phyloP scores from a whole-genome alignment of 1,140 invertebrate species.

The Drosophila eugracilis region DNA sequence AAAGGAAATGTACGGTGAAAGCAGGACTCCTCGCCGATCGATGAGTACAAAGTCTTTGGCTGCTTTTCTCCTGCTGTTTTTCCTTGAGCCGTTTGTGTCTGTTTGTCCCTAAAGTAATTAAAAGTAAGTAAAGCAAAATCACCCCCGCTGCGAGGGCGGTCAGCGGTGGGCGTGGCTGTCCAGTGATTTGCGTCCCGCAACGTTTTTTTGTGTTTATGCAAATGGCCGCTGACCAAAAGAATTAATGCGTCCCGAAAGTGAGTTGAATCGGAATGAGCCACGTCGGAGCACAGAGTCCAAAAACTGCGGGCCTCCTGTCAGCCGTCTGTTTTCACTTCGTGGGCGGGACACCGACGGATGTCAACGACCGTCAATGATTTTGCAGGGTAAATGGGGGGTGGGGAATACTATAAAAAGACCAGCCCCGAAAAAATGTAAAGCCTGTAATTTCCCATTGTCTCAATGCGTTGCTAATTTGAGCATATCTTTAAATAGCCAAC shows the following conservation, averaged over 20 bases:
- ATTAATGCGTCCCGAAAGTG: conserved; percentile 73
- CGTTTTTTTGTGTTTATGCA: conserved; percentile 71
- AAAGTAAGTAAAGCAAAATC: conserved; percentile 77
- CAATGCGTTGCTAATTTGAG: conserved; percentile 47
- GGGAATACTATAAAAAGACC: conserved; percentile 40
- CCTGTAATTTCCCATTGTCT: conserved; percentile 39
- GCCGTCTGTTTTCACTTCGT: conserved; percentile 16
- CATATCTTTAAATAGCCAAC: conserved; percentile 33
- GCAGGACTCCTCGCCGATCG: conserved; percentile 32
- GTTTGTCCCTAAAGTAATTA: conserved; percentile 81
- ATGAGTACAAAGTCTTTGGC: conserved; percentile 19
- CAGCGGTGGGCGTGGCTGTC: conserved; percentile 19
- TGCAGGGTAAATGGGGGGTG: conserved; percentile 19
- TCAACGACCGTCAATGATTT: conserved; percentile 49
- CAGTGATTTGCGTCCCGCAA: conserved; percentile 54
- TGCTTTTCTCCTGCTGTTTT: conserved; percentile 3
- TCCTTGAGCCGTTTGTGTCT: conserved; percentile 45
- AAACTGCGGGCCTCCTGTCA: conserved; percentile 19
- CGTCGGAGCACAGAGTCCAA: conserved; percentile 3
- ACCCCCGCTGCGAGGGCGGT: conserved; percentile 2
- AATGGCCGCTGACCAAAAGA: conserved; percentile 71
- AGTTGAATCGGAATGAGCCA: conserved; percentile 74
- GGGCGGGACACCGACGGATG: conserved; percentile 6
- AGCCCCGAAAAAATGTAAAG: conserved; percentile 3
- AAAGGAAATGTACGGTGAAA: conserved; percentile 67